A percentile compares a stretch with the other conserved stretches of the same genome.
phyloP scores from a whole-genome alignment of 2,888 invertebrate genomes.

The Chironomus riparius region DNA sequence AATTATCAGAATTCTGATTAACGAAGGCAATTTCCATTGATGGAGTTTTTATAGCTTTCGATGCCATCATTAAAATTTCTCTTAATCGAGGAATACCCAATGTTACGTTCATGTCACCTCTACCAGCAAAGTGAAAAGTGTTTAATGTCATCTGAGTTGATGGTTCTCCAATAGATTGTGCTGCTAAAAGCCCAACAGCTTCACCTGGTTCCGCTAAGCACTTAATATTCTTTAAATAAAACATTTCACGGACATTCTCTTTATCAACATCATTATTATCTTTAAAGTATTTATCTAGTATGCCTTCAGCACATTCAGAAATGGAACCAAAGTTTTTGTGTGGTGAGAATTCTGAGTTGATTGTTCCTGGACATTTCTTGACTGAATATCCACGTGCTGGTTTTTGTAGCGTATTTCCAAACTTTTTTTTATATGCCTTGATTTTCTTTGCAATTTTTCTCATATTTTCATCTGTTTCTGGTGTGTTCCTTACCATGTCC shows the following conservation, averaged over 20 bases:
- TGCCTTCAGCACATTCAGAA: constrained; percentile 65
- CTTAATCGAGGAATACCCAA: constrained; percentile 96
- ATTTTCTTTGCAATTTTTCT: constrained; percentile 50
- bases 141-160: constrained; percentile 99
- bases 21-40: constrained; percentile 87
- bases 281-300: constrained; percentile 51
- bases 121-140: constrained; percentile 98
- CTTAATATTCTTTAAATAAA: constrained; percentile 67
- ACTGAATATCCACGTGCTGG: neutral
- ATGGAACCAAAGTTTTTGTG: constrained; percentile 73
- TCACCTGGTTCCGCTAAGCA: constrained; percentile 85
- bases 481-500: constrained; percentile 49
- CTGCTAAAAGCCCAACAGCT: constrained; percentile 91
- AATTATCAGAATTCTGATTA: constrained; percentile 42
- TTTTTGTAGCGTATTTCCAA: constrained; percentile 36
- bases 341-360: constrained; percentile 58
- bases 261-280: constrained; percentile 34
- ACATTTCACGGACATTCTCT: constrained; percentile 54
- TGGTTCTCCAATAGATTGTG: constrained; percentile 97
- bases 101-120: constrained; percentile 99
- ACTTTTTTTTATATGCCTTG: constrained; percentile 53
- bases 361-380: constrained; percentile 61
- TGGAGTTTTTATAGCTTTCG: constrained; percentile 89
- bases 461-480: constrained; percentile 44
- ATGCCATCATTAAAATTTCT: constrained; percentile 95